Percentiles rank a stretch among this genome's conserved stretches.
Conservation (phyloP, 2,888 invertebrate genomes). For the Oscheius myriophilus region DNA sequence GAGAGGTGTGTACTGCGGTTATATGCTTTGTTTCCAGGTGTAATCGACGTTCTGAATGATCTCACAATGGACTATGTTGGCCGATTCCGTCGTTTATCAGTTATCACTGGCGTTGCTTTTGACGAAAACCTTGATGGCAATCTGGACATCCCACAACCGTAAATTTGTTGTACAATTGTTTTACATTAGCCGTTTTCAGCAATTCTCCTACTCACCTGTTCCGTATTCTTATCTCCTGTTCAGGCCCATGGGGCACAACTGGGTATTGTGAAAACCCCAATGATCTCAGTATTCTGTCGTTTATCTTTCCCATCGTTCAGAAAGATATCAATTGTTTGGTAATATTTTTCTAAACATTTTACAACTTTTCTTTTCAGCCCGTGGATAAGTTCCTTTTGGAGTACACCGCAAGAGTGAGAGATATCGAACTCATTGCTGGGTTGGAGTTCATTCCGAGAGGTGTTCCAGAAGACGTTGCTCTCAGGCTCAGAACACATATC, state of each 20-base stretch:
- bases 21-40: conserved; percentile 26
- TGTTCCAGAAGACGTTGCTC: neutral
- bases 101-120: conserved; percentile 37
- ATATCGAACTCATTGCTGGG: conserved; percentile 22
- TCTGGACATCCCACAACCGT: conserved; percentile 9
- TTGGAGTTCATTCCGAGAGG: conserved; percentile 13
- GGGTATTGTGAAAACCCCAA: conserved; percentile 20
- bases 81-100: conserved; percentile 36
- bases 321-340: conserved; percentile 31
- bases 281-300: conserved; percentile 21
- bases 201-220: conserved; percentile 24
- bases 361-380: conserved; percentile 12
- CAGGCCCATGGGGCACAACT: conserved; percentile 4
- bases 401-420: conserved; percentile 26
- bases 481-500: conserved; percentile 24
- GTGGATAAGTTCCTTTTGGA: conserved; percentile 23
- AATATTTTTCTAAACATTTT: neutral
- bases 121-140: conserved; percentile 41
- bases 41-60: conserved; percentile 17
- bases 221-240: conserved; percentile 22
- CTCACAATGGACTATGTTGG: conserved; percentile 35
- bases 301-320: conserved; percentile 26
- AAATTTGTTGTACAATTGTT: neutral
- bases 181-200: conserved; percentile 5
- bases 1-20: too few relatives aligned